Evolutionary conservation across 2,113 vertebrate genomes (phyloP), one percentile per base, ranked within the genome.

Genomic region (Scatophagus argus): DNA sequence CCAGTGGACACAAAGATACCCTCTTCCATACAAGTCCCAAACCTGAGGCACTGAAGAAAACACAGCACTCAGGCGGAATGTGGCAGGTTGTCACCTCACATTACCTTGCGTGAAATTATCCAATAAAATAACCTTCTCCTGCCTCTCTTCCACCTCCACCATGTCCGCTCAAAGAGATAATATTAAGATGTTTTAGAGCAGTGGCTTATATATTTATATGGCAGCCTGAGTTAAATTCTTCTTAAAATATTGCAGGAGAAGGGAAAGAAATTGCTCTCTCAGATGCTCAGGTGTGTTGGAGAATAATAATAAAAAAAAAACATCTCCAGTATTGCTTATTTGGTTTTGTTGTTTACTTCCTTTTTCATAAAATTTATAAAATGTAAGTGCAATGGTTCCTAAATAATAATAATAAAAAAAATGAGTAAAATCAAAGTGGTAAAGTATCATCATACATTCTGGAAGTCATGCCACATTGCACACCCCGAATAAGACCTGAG

Each of bases 11-110:
- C 41, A 58, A 70, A 78, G 36, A 62, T 25, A 54, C 41, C 65
- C 25, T 11, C 16, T 27, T 46, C 1, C 0, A 56, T 66, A 67
- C 54, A 62, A 73, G 41, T 67, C 47, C 49, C 25, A 4, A 59
- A 83, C 76, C 67, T 21, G 36, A 49, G 54, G 68, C 82, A 29
- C 34, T 21, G 55, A 52, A 23, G 38, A 75, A 68, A 77, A 66
- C 41, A 29, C 13, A 27, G 73, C 17, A 47, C 68, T 38, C 27
- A 39, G 75, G 58, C 39, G 29, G 46, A 36, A 63, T 60, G 47
- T 34, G 36, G 49, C 43, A 82, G 41, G 70, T 71, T 88, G 88
- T 89, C 83, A 73, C 72, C 76, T 89, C 25, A 5, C 39, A 83
- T 87, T 86, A 87, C 74, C 47, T 66, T 55, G 44, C 70, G 41